phyloP scores from a whole-genome alignment of 2,888 invertebrate species.

The Ichneumoninae sp. region DNA sequence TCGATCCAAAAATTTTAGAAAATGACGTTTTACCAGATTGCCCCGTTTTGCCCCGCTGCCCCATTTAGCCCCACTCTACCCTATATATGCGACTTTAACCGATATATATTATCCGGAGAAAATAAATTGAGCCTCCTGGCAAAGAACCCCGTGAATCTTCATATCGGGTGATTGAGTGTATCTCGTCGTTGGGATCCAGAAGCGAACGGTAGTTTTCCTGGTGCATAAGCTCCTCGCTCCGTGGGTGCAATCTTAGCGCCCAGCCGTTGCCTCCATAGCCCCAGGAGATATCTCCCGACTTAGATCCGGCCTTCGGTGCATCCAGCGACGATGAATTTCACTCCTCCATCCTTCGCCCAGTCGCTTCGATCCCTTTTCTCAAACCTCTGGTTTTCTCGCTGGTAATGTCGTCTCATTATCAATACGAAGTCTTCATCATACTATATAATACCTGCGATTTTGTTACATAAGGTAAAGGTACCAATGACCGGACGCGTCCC shows the following conservation, averaged over 20 bases:
- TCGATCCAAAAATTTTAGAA: no score
- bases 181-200: constrained; percentile 18
- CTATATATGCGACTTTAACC: not conserved
- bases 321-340: constrained; percentile 57
- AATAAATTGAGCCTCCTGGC: constrained; percentile 42
- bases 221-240: not conserved
- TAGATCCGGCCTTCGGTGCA: constrained; percentile 25
- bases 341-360: constrained; percentile 31
- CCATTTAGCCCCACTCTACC: no score
- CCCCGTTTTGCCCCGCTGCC: no score
- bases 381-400: constrained; percentile 1
- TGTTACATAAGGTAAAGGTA: not conserved
- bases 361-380: constrained; percentile 3
- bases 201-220: not conserved
- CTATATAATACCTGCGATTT: not conserved
- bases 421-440: constrained; percentile 39
- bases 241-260: constrained; percentile 11
- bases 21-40: no score
- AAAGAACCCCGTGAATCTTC: constrained; percentile 53
- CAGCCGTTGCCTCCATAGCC: constrained; percentile 2
- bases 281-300: constrained; percentile 49
- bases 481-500: no score
- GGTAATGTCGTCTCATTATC: constrained; percentile 53
- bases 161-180: constrained; percentile 53
- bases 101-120: constrained; percentile 11